Conservation (phyloP, 2,888 invertebrate species). For the Nomada fucata region DNA sequence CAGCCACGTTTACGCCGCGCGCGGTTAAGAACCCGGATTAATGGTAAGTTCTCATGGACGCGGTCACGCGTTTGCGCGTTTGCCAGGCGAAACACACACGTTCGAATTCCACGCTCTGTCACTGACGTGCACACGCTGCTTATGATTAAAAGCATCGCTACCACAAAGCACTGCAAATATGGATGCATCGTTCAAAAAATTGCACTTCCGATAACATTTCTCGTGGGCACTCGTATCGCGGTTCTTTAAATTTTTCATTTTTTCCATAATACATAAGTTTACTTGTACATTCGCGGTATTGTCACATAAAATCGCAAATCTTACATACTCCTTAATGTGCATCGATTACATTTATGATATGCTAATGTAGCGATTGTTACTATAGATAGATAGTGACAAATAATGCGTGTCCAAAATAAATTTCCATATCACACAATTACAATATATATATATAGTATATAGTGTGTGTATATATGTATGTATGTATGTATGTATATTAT, state of each 20-base stretch:
- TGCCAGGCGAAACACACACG: conserved; percentile 64
- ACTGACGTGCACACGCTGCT: conserved; percentile 46
- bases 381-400: neutral
- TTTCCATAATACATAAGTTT: neutral
- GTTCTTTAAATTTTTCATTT: neutral
- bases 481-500: too few relatives aligned
- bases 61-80: conserved; percentile 71
- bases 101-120: conserved; percentile 61
- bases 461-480: neutral
- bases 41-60: conserved; percentile 76
- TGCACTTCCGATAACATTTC: conserved; percentile 16
- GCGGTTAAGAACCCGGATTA: conserved; percentile 74
- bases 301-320: neutral
- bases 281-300: neutral
- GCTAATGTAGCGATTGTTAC: neutral
- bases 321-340: neutral
- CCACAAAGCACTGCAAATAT: conserved; percentile 41
- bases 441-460: neutral
- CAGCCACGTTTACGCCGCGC: conserved; percentile 66
- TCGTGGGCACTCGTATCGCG: neutral
- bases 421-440: neutral
- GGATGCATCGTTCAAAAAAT: conserved; percentile 31
- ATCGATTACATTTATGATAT: neutral
- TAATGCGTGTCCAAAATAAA: neutral
- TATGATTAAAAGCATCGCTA: conserved; percentile 56